Evolutionary conservation across 2,113 vertebrate genomes (phyloP).

Genomic region (Actenoides hombroni): DNA sequence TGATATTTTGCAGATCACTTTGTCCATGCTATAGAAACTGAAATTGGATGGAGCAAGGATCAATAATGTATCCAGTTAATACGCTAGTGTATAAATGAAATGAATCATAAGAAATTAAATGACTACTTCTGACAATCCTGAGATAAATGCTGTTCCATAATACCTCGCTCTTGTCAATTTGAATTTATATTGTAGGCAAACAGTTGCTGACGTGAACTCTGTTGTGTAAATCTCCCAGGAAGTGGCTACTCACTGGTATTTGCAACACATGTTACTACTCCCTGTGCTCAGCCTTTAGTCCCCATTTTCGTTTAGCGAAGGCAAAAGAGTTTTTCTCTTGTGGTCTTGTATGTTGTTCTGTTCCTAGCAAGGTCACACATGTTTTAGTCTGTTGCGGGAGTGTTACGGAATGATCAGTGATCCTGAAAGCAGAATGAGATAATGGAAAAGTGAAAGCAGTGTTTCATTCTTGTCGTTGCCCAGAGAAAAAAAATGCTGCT

Average conservation of each 20-base stretch:
- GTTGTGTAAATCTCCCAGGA: slow-evolving; percentile 44
- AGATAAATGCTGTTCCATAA: slow-evolving; percentile 53
- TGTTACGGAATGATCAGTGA: background rate
- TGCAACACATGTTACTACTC: background rate
- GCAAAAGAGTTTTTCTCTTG: background rate
- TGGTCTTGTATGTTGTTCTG: background rate
- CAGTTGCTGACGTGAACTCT: slow-evolving; percentile 36
- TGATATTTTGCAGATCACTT: slow-evolving; percentile 55
- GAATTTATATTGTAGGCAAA: slow-evolving; percentile 59
- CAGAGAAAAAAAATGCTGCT: background rate
- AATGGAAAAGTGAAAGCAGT: background rate
- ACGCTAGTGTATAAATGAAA: slow-evolving; percentile 62
- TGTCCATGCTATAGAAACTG: slow-evolving; percentile 11
- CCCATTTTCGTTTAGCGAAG: background rate
- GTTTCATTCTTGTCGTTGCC: background rate
- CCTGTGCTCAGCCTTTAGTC: background rate
- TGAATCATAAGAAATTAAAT: slow-evolving; percentile 70
- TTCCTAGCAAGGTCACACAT: background rate
- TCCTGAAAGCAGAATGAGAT: background rate
- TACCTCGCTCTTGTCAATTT: slow-evolving; percentile 50
- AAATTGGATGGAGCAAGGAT: slow-evolving; percentile 69
- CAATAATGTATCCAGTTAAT: slow-evolving; percentile 70
- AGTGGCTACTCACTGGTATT: background rate
- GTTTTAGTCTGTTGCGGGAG: background rate
- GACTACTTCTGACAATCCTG: slow-evolving; percentile 54